A percentile compares a stretch with the other conserved stretches of the same genome.
These are phyloP conservation scores for Amphimallon solstitiale DNA, from an alignment of 2,888 invertebrate species.

Conservation along the genomic window DNA sequence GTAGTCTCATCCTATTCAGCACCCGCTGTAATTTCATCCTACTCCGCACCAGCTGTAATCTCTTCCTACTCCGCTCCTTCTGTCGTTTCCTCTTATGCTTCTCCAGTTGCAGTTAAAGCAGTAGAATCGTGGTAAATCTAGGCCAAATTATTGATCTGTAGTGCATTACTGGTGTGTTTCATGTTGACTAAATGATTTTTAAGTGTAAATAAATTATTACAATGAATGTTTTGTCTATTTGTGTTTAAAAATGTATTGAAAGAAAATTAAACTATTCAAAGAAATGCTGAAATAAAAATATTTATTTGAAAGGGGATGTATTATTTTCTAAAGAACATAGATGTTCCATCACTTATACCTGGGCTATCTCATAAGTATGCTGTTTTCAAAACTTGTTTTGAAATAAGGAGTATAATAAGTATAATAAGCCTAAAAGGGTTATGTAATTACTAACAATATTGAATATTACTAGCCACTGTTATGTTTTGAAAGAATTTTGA, in stretches of 20 bases:
- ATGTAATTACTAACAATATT: too few relatives aligned
- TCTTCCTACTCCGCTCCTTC: conserved; percentile 58
- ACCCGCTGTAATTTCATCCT: conserved; percentile 54
- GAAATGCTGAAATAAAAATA: not conserved
- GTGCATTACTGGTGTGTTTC: conserved; percentile 33
- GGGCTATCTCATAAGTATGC: too few relatives aligned
- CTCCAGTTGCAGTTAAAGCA: conserved; percentile 52
- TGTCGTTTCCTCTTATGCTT: conserved; percentile 53
- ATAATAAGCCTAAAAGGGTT: too few relatives aligned
- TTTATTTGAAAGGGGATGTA: not conserved
- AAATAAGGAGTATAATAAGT: too few relatives aligned
- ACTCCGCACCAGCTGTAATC: conserved; percentile 56
- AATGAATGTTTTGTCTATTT: not conserved
- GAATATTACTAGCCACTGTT: too few relatives aligned
- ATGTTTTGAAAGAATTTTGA: too few relatives aligned
- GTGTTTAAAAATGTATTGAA: not conserved
- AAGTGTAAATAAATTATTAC: conserved; percentile 36
- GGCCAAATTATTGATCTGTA: conserved; percentile 35
- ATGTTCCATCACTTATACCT: not conserved
- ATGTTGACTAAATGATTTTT: conserved; percentile 21
- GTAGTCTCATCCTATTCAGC: conserved; percentile 54
- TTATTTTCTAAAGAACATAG: not conserved
- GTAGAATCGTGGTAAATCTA: conserved; percentile 31
- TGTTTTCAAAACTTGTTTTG: too few relatives aligned
- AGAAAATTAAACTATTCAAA: not conserved